A percentile compares a stretch with the other conserved stretches of the same genome.
Evolutionary conservation across 2,797 vertebrate genomes (phyloP).

Genomic region (Sebastiscus tertius): DNA sequence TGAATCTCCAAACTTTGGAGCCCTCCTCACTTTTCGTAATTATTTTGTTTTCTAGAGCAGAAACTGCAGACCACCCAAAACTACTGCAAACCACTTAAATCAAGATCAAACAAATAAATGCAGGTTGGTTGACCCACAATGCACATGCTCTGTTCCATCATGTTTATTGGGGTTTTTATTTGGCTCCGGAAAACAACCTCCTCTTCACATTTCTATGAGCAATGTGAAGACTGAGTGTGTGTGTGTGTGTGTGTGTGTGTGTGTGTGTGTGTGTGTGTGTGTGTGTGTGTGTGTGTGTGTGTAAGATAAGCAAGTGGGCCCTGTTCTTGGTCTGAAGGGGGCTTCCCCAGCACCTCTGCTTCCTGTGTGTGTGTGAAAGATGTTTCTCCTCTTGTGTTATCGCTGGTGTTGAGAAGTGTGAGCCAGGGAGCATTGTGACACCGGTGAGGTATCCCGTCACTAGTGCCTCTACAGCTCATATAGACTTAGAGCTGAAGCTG

Average conservation of each 20-base stretch:
- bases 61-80: not conserved
- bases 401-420: conserved; percentile 70
- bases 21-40: not conserved
- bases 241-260: too few relatives aligned
- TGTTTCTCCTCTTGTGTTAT: conserved; percentile 66
- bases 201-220: conserved; percentile 28
- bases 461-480: not conserved
- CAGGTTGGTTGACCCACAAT: not conserved
- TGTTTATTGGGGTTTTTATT: not conserved
- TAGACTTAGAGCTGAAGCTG: not conserved
- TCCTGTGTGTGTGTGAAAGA: conserved; percentile 45
- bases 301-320: conserved; percentile 54
- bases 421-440: conserved; percentile 52
- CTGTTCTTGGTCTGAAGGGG: conserved; percentile 40
- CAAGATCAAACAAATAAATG: not conserved
- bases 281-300: not conserved
- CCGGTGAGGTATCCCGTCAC: conserved; percentile 41
- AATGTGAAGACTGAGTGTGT: conserved; percentile 13
- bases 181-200: not conserved
- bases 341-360: conserved; percentile 60
- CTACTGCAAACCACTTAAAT: not conserved
- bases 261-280: too few relatives aligned
- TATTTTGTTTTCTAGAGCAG: not conserved
- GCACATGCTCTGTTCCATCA: not conserved
- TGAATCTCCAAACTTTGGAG: conserved; percentile 28